Conservation (phyloP, 2,797 vertebrate species). For the Bufotes viridis region DNA sequence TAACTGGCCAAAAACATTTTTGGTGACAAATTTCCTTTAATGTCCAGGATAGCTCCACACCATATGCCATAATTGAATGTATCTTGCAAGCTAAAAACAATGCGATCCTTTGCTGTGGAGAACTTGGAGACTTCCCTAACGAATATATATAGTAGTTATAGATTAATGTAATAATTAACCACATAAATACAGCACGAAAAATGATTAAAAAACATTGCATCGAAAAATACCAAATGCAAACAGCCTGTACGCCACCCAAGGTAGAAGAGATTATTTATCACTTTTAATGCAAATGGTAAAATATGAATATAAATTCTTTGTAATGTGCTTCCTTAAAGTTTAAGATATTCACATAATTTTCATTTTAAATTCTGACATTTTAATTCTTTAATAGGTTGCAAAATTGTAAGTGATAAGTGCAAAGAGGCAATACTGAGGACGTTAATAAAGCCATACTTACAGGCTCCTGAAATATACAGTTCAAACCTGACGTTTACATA, state of each 20-base stretch:
- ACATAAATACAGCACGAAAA: neutral
- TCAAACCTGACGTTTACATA: no score
- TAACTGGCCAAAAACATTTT: no score
- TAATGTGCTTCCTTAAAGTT: neutral
- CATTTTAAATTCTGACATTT: conserved; percentile 11
- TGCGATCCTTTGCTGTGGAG: no score
- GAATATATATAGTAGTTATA: neutral
- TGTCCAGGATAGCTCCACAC: no score
- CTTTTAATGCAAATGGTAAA: neutral
- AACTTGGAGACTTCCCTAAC: no score
- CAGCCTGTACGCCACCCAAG: neutral
- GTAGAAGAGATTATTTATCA: neutral
- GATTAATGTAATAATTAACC: neutral
- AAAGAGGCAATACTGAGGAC: neutral
- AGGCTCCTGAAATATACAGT: neutral
- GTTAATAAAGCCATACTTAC: neutral
- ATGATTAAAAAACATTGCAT: neutral
- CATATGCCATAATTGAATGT: no score
- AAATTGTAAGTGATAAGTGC: neutral
- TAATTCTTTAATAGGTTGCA: neutral
- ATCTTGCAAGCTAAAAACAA: no score
- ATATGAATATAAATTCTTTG: neutral
- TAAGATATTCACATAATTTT: conserved; percentile 2
- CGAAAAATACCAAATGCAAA: neutral
- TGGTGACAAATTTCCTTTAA: no score